phyloP scores from a whole-genome alignment of 2,888 invertebrate species.

The Aphodius sticticus region DNA sequence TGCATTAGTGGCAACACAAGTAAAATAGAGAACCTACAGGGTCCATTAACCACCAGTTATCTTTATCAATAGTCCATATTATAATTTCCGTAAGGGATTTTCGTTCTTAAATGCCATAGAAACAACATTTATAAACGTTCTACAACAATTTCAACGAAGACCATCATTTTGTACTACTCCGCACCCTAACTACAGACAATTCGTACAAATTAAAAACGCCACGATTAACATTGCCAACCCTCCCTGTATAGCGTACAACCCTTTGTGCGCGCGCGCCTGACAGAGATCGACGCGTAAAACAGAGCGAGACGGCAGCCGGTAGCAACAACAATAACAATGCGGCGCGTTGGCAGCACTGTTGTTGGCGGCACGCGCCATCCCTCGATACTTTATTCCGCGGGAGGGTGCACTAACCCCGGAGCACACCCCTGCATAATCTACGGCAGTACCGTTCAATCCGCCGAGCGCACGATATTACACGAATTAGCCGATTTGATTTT shows the following conservation, averaged over 20 bases:
- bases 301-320: background rate
- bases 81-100: too few species aligned
- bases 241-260: background rate
- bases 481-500: background rate
- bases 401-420: background rate
- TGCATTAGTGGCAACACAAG: too few species aligned
- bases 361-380: background rate
- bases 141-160: too few species aligned
- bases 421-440: slow-evolving; percentile 4
- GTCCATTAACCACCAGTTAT: too few species aligned
- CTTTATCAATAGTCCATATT: too few species aligned
- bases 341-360: background rate
- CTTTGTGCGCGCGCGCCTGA: background rate
- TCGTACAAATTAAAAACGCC: background rate
- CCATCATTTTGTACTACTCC: too few species aligned
- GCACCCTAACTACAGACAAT: background rate
- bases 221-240: background rate
- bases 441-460: background rate
- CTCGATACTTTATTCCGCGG: background rate
- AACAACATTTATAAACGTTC: too few species aligned
- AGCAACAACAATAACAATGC: slow-evolving; percentile 4
- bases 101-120: too few species aligned
- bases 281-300: background rate
- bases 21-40: too few species aligned
- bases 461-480: slow-evolving; percentile 4